Conservation (phyloP, 2,888 invertebrate genomes). For the Arrhopalites spinosus region DNA sequence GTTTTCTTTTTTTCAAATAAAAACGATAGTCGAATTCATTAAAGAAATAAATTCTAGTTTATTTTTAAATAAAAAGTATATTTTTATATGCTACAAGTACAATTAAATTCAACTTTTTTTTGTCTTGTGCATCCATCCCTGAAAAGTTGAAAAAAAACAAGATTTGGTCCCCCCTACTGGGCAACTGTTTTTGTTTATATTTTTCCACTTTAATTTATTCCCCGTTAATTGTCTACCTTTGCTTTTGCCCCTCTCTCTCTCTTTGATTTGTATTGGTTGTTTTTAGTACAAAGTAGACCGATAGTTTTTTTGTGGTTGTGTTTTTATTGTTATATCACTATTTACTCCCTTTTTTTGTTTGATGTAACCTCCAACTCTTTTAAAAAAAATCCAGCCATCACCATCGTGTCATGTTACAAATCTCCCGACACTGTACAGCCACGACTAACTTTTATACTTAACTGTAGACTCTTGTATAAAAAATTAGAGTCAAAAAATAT, state of each 20-base stretch:
- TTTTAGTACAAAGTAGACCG: neutral
- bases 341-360: too few relatives aligned
- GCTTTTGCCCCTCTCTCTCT: neutral
- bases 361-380: neutral
- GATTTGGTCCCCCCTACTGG: neutral
- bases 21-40: too few relatives aligned
- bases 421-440: too few relatives aligned
- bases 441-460: neutral
- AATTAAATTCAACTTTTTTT: neutral
- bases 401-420: neutral
- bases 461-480: too few relatives aligned
- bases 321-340: neutral
- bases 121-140: neutral
- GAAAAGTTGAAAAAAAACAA: neutral
- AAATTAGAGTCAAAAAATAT: neutral
- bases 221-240: slow-evolving; percentile 4
- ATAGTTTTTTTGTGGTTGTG: neutral
- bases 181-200: neutral
- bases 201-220: neutral
- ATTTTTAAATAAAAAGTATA: too few relatives aligned
- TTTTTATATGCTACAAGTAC: too few relatives aligned
- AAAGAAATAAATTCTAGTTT: too few relatives aligned
- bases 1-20: too few relatives aligned
- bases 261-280: neutral
- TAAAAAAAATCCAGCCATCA: neutral